Evolutionary conservation across 2,797 vertebrate species (phyloP).

Genomic region (Chrosomus eos): DNA sequence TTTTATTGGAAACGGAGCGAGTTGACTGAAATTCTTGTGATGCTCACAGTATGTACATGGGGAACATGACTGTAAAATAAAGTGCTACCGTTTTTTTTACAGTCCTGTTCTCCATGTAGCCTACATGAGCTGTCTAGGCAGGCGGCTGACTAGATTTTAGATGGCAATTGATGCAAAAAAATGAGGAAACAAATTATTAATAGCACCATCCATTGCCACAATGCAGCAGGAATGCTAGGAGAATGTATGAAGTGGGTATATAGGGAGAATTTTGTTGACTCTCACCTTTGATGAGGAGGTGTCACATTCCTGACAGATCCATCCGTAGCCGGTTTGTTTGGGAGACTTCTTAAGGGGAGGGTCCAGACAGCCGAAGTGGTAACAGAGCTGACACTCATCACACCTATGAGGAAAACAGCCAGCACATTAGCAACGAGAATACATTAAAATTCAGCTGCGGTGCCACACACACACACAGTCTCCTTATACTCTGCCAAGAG

Average conservation of each 20-base stretch:
- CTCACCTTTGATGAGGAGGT: constrained; percentile 93
- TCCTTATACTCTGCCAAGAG: constrained; percentile 56
- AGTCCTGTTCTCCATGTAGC: too few species aligned
- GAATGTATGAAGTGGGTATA: neutral
- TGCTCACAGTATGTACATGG: too few species aligned
- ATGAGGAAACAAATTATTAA: neutral
- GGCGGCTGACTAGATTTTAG: neutral
- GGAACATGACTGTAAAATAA: too few species aligned
- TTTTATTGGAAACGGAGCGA: too few species aligned
- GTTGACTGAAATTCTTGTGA: too few species aligned
- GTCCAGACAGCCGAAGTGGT: constrained; percentile 97
- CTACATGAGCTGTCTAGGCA: neutral
- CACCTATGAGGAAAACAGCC: constrained; percentile 78
- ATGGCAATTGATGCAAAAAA: neutral
- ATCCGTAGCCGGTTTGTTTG: constrained; percentile 97
- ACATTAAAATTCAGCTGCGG: constrained; percentile 56
- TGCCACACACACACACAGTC: constrained; percentile 4
- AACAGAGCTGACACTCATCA: constrained; percentile 95
- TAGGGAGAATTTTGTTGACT: neutral
- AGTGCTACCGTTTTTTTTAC: too few species aligned
- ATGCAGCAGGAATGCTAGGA: neutral
- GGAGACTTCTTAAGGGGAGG: constrained; percentile 99
- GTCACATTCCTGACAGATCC: constrained; percentile 99
- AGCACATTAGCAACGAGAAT: constrained; percentile 44
- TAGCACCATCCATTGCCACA: neutral